phyloP scores from a whole-genome alignment of 2,888 invertebrate genomes.

The Pammene fasciana region DNA sequence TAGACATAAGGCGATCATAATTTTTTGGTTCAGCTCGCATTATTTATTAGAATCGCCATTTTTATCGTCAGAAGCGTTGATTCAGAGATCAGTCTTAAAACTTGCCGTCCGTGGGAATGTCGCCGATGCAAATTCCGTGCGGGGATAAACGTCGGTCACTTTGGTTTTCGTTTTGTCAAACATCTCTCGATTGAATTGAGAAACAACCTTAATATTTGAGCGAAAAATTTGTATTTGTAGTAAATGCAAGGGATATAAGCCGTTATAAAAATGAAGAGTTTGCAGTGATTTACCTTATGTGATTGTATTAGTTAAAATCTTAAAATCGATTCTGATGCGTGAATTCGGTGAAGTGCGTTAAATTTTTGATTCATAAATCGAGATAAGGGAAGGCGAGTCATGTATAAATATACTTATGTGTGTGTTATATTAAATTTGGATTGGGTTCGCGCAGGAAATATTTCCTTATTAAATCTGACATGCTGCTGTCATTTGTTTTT shows the following conservation, averaged over 20 bases:
- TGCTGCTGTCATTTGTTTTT: too few relatives aligned
- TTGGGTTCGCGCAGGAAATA: too few relatives aligned
- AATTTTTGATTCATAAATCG: constrained; percentile 22
- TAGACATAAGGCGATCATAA: too few relatives aligned
- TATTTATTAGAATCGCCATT: constrained; percentile 12
- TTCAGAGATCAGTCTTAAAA: constrained; percentile 16
- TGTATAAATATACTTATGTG: too few relatives aligned
- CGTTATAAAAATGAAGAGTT: background rate
- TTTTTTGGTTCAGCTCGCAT: too few relatives aligned
- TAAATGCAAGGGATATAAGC: background rate
- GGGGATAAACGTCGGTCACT: constrained; percentile 14
- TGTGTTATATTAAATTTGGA: too few relatives aligned
- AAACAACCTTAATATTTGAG: background rate
- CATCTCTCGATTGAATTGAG: background rate
- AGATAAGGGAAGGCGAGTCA: background rate
- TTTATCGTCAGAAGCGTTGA: constrained; percentile 18
- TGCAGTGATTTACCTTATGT: constrained; percentile 16
- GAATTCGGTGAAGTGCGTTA: constrained; percentile 23
- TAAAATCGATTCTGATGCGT: constrained; percentile 12
- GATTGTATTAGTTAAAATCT: constrained; percentile 22
- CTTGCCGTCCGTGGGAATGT: constrained; percentile 16
- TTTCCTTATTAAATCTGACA: too few relatives aligned
- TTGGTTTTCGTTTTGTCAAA: background rate
- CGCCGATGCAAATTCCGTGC: constrained; percentile 17
- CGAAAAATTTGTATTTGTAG: background rate